Evolutionary conservation across 1,140 invertebrate species (phyloP), one percentile per base, ranked within the genome.

Genomic region (Bathynomus jamesi): DNA sequence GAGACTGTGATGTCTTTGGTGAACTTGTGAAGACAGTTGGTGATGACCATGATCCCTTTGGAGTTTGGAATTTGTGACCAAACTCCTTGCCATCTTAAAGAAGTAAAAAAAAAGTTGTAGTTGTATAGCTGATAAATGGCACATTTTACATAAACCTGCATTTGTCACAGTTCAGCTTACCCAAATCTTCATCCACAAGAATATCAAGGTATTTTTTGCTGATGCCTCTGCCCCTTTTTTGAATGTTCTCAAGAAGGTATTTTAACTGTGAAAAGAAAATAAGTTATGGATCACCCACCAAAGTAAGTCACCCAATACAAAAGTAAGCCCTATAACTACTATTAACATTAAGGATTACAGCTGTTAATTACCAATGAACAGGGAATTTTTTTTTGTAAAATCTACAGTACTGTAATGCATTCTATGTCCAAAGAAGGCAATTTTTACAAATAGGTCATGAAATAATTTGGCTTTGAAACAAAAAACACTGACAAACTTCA

Each of bases 1-100:
- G 74, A 2, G 74, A 76, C 17, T 70, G 24, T 28, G 27, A 31
- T 8, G 28, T 60, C 24, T 70, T 72, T 31, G 74, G 74, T 24
- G 74, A 76, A 65, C 40, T 76, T 27, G 67, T 40, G 65, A 72
- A 76, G 25, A 76, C 30, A 5, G n/a, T 53, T 40, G 74, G 71
- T 28, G 74, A 73, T 1, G 61, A 66, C 11, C 24, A 31, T 2
- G 30, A 28, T 27, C 11, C 31, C 25, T 27, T 63, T n/a, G n/a
- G n/a, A n/a, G n/a, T n/a, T n/a, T n/a, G n/a, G n/a, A n/a, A n/a
- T n/a, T n/a, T n/a, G n/a, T n/a, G n/a, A n/a, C n/a, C n/a, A n/a
- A n/a, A n/a, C n/a, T n/a, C n/a, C n/a, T n/a, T n/a, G n/a, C n/a
- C n/a, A n/a, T n/a, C n/a, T n/a, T n/a, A n/a, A n/a, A n/a, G n/a